Conservation (phyloP, 1,140 invertebrate genomes). For the Pseudomyrmex sp. region DNA sequence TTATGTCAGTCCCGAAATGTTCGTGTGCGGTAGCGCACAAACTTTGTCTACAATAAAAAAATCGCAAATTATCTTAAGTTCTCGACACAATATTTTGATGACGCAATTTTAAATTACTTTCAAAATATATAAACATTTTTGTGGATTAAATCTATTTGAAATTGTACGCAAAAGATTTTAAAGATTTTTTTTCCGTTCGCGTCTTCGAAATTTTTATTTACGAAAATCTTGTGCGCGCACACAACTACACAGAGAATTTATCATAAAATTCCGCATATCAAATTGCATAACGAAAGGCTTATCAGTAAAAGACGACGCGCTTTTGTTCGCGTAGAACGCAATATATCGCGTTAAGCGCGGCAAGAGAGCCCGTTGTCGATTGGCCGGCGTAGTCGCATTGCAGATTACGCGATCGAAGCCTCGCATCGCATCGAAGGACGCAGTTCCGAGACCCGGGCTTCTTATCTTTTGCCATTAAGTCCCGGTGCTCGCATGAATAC, state of each 20-base stretch:
- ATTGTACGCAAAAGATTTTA: too few species aligned
- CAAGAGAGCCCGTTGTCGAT: background rate
- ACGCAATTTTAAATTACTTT: too few species aligned
- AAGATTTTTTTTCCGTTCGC: background rate
- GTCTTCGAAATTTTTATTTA: background rate
- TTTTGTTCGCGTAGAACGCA: background rate
- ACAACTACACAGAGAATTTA: too few species aligned
- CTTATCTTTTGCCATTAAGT: constrained; percentile 40
- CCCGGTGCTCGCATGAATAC: constrained; percentile 39
- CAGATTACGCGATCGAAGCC: constrained; percentile 5
- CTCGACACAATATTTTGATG: too few species aligned
- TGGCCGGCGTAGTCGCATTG: background rate
- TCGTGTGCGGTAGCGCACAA: too few species aligned
- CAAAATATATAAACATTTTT: too few species aligned
- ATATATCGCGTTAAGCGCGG: background rate
- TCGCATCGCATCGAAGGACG: constrained; percentile 24
- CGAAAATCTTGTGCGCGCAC: background rate
- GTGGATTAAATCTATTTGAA: too few species aligned
- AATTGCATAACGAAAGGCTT: background rate
- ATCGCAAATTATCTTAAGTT: too few species aligned
- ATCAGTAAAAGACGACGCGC: background rate
- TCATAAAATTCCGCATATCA: too few species aligned
- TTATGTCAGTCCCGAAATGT: background rate
- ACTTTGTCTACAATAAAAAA: too few species aligned
- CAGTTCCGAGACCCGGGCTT: background rate